Percentiles rank a stretch among this genome's conserved stretches.
These are phyloP conservation scores for Myrmecophaga tridactyla DNA, from an alignment of 2,113 vertebrate genomes.

Conservation along the genomic window DNA sequence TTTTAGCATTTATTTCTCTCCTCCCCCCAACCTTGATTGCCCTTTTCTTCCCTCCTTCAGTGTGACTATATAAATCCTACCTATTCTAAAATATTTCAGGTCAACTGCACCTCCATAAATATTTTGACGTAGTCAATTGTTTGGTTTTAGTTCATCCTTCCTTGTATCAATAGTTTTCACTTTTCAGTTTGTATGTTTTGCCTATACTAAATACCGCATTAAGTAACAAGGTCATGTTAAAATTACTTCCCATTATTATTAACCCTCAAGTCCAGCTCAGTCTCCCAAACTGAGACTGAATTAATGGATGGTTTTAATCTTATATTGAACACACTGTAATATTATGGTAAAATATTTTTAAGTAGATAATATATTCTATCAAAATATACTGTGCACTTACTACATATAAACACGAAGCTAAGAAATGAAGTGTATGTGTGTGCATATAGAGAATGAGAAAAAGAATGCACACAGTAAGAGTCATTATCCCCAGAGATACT, in stretches of 20 bases:
- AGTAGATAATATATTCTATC: no score
- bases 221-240: background rate
- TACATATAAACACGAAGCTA: no score
- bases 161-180: background rate
- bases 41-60: background rate
- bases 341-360: no score
- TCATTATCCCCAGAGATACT: no score
- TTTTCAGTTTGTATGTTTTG: background rate
- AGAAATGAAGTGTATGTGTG: no score
- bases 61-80: background rate
- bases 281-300: background rate
- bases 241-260: background rate
- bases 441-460: no score
- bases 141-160: background rate
- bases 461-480: no score
- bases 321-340: no score
- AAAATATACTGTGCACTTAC: no score
- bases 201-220: background rate
- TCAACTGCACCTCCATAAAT: background rate
- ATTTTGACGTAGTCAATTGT: background rate
- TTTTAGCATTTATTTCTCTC: background rate
- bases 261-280: background rate
- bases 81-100: background rate
- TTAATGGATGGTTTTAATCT: no score
- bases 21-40: background rate